phyloP scores from a whole-genome alignment of 2,888 invertebrate species.

The Drosophila nr. perissopoda region DNA sequence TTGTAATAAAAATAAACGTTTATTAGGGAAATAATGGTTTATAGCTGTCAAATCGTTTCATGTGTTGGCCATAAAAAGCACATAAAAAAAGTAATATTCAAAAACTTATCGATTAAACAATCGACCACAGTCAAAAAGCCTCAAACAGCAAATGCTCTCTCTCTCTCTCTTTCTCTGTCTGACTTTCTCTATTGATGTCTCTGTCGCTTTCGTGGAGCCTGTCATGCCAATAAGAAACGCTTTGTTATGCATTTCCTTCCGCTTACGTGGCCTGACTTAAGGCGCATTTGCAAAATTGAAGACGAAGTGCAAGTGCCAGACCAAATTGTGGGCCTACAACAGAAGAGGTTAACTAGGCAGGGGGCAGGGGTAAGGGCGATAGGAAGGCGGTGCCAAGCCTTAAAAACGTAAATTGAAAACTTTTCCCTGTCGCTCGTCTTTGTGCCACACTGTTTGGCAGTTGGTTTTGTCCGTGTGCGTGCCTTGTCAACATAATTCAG shows the following conservation, averaged over 20 bases:
- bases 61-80: slow-evolving; percentile 22
- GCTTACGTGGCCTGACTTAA: slow-evolving; percentile 72
- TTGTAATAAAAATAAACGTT: not conserved
- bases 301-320: slow-evolving; percentile 70
- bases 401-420: slow-evolving; percentile 76
- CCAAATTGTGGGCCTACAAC: slow-evolving; percentile 25
- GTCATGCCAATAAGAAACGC: slow-evolving; percentile 70
- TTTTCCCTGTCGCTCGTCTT: slow-evolving; percentile 42
- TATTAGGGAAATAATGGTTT: slow-evolving; percentile 1
- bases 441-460: slow-evolving; percentile 38
- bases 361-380: not conserved
- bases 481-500: slow-evolving; percentile 78
- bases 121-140: slow-evolving; percentile 8
- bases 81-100: slow-evolving; percentile 26
- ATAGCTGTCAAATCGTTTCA: slow-evolving; percentile 1
- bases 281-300: slow-evolving; percentile 74
- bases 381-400: slow-evolving; percentile 32
- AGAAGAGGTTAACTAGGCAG: not conserved
- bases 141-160: not conserved
- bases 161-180: not conserved
- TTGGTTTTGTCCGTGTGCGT: slow-evolving; percentile 64
- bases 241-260: slow-evolving; percentile 78
- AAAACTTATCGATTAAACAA: slow-evolving; percentile 72
- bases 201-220: slow-evolving; percentile 18
- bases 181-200: not conserved